A percentile compares a stretch with the other conserved stretches of the same genome.
Conservation (phyloP, 2,113 vertebrate genomes). For the Panthera leo region DNA sequence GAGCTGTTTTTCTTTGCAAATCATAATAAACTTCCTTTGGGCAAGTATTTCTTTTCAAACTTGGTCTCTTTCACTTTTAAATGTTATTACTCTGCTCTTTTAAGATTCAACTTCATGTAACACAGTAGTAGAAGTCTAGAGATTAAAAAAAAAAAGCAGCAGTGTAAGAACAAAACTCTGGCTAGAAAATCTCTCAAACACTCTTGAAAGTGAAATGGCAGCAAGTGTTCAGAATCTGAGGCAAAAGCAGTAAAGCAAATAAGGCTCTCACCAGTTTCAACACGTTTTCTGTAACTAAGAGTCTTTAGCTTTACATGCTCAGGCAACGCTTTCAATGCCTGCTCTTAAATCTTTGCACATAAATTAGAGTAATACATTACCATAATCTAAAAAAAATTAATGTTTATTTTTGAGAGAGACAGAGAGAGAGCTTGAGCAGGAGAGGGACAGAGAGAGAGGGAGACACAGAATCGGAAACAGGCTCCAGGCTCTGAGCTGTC, state of each 20-base stretch:
- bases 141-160: neutral
- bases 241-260: neutral
- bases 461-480: no score
- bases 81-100: neutral
- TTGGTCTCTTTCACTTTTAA: neutral
- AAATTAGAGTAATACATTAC: neutral
- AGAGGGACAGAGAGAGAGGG: no score
- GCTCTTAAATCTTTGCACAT: neutral
- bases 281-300: neutral
- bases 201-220: neutral
- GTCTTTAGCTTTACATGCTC: neutral
- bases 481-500: no score
- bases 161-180: neutral
- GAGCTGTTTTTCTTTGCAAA: neutral
- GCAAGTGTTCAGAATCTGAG: neutral
- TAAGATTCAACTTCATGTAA: neutral
- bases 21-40: neutral
- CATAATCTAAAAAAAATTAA: neutral
- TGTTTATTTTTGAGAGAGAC: no score
- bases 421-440: no score
- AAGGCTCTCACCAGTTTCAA: neutral
- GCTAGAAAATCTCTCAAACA: neutral
- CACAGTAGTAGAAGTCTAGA: neutral
- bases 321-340: neutral
- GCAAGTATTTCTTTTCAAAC: neutral